A percentile compares a stretch with the other conserved stretches of the same genome.
phyloP scores from a whole-genome alignment of 1,140 invertebrate genomes.

The Triops cancriformis region DNA sequence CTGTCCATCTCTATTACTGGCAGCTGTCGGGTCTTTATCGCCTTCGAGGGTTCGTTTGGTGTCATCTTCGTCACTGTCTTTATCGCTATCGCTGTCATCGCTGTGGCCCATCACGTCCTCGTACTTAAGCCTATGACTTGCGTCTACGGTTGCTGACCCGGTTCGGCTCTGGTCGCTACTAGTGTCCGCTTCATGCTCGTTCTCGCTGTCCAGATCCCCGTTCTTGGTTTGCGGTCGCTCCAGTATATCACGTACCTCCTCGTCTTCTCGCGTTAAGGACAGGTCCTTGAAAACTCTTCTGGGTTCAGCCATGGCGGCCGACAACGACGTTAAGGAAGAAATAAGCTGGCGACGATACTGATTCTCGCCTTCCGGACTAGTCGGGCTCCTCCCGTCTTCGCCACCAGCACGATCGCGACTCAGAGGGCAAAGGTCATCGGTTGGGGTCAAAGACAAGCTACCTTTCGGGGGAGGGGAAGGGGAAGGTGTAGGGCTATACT shows the following conservation, averaged over 20 bases:
- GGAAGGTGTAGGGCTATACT: constrained; percentile 24
- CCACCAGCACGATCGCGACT: not conserved
- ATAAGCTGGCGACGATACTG: constrained; percentile 1
- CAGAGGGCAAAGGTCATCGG: constrained; percentile 2
- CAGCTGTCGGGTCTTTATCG: not conserved
- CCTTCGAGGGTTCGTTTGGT: not conserved
- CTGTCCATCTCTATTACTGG: constrained; percentile 17
- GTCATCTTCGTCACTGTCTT: constrained; percentile 21
- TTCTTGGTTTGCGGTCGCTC: constrained; percentile 14
- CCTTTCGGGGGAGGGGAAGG: constrained; percentile 31
- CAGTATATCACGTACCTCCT: not conserved
- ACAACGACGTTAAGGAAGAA: constrained; percentile 16
- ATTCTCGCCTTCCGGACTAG: constrained; percentile 5
- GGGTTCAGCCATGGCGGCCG: not conserved
- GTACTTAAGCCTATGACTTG: constrained; percentile 25
- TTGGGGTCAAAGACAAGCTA: not conserved
- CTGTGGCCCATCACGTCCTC: constrained; percentile 20
- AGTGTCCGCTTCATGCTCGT: constrained; percentile 22
- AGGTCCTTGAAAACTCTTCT: constrained; percentile 12
- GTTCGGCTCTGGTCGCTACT: constrained; percentile 16
- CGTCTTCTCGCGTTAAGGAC: not conserved
- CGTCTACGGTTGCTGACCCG: constrained; percentile 20
- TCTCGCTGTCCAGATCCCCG: constrained; percentile 16
- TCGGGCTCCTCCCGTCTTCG: constrained; percentile 25
- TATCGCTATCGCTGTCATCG: constrained; percentile 19